These are phyloP conservation scores for Malaclemys terrapin DNA, from an alignment of 2,113 vertebrate genomes.

Conservation along the genomic window DNA sequence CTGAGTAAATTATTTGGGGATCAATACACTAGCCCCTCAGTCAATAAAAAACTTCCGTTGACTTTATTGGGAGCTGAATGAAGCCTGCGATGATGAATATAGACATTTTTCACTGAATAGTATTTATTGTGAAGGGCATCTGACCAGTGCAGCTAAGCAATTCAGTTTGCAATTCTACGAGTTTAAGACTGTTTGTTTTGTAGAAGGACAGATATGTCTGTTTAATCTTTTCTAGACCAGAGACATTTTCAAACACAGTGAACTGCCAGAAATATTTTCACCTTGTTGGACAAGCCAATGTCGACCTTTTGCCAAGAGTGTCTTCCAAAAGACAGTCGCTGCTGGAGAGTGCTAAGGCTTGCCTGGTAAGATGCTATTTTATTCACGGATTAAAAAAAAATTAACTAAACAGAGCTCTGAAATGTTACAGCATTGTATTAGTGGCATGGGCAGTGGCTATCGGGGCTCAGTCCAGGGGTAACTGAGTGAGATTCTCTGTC, in stretches of 20 bases:
- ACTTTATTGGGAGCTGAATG: not conserved
- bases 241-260: not conserved
- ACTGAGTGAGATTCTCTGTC: not conserved
- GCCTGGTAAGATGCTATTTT: constrained; percentile 24
- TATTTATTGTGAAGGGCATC: not conserved
- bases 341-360: constrained; percentile 3
- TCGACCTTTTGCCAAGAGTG: not conserved
- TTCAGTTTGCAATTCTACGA: not conserved
- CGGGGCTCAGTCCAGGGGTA: not conserved
- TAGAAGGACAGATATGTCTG: not conserved
- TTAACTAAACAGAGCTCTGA: not conserved
- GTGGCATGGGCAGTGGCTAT: not conserved
- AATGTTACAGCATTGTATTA: not conserved
- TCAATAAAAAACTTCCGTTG: not conserved
- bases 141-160: not conserved
- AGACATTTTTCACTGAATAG: not conserved
- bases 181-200: not conserved
- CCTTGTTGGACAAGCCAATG: not conserved
- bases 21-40: not conserved
- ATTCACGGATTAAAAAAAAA: no score
- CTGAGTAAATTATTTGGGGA: not conserved
- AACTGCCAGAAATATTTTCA: constrained; percentile 13
- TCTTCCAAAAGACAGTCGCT: not conserved
- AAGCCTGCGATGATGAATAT: not conserved
- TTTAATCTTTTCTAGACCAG: not conserved